Percentiles rank a stretch among this genome's conserved stretches.
phyloP scores from a whole-genome alignment of 2,113 vertebrate genomes.

The Dicentrarchus labrax region DNA sequence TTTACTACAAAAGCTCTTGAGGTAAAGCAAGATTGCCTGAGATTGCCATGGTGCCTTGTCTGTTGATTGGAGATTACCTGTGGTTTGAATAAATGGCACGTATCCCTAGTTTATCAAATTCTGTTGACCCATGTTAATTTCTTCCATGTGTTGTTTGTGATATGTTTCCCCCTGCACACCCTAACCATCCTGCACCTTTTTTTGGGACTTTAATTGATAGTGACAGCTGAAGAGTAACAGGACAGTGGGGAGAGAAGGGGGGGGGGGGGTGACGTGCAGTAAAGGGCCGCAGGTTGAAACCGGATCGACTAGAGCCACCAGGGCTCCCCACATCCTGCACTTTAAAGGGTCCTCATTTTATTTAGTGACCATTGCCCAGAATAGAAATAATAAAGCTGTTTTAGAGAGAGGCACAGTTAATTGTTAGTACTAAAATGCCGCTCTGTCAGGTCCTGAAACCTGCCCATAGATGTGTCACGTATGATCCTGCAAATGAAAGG shows the following conservation, averaged over 20 bases:
- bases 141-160: not conserved
- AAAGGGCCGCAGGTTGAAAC: too few species aligned
- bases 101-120: not conserved
- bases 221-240: too few species aligned
- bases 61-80: not conserved
- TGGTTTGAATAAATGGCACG: not conserved
- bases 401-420: not conserved
- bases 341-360: not conserved
- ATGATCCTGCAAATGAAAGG: slow-evolving; percentile 50
- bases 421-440: not conserved
- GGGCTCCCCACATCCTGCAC: not conserved
- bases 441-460: slow-evolving; percentile 19
- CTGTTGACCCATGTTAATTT: not conserved
- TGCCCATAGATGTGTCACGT: slow-evolving; percentile 41
- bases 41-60: not conserved
- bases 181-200: not conserved
- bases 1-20: slow-evolving; percentile 5
- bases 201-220: too few species aligned
- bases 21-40: not conserved
- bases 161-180: not conserved
- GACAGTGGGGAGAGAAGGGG: too few species aligned
- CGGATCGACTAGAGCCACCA: too few species aligned
- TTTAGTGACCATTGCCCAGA: not conserved
- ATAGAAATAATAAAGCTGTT: not conserved
- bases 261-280: too few species aligned